Base-by-base conservation (phyloP, 2,113 vertebrate genomes). In the Chrysochloris asiatica region DNA sequence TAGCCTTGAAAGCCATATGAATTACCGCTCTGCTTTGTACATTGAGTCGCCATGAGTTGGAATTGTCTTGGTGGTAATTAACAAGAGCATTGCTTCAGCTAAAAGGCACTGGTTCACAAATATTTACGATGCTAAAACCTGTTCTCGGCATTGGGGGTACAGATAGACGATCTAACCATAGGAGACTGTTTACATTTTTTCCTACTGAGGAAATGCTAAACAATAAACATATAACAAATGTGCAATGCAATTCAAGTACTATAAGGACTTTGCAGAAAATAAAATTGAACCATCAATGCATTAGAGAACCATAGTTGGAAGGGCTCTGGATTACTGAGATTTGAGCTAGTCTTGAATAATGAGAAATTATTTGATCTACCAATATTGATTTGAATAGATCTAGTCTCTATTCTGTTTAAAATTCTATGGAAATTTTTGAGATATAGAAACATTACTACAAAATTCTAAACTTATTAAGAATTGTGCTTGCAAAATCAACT, bases 361-460 rank as follows among this genome's bases (percentile, higher is more conserved):
- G 56, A 33, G 38, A 73, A 88, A 45, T 63, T 13, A 61, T 59
- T 67, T 69, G 33, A 72, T 50, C n/a, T 13, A 12, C 6, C 13
- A 87, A 80, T 56, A 16, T 38, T 43, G 63, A 59, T 4, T n/a
- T 41, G 45, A 45, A 47, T 83, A 19, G 38, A 33, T 38, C 61
- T 59, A 41, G 38, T 79, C 21, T 54, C 63, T 26, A 21, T 92
- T 79, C 83, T 28, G 61, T 28, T 36, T 67, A 48, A 92, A 88
- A 83, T 90, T 36, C 67, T 80, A 69, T 1, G n/a, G n/a, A 86
- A 48, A 78, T 93, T 90, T 83, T 63, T 79, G 59, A 63, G 22
- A n/a, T 59, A 36, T 0, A 47, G 52, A 84, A 45, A 91, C 76
- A 67, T 80, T 69, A 52, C 71, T 47, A 8, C 28, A 72, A 83